phyloP scores from a whole-genome alignment of 2,888 invertebrate genomes.

The Corbicula japonica region DNA sequence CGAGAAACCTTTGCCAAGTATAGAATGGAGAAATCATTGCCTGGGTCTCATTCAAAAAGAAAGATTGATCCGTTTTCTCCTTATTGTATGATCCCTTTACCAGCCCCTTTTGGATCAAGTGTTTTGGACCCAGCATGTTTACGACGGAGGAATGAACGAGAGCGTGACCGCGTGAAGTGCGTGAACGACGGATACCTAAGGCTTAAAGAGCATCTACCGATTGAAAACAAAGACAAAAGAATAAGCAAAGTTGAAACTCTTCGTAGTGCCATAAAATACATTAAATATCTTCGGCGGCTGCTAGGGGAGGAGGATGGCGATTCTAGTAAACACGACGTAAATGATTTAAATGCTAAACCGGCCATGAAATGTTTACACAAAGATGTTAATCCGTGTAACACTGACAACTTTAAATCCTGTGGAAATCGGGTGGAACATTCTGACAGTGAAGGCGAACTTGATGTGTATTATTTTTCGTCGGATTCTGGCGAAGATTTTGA shows the following conservation, averaged over 20 bases:
- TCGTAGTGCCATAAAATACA: slow-evolving; percentile 84
- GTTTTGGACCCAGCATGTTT: slow-evolving; percentile 82
- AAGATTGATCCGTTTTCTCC: slow-evolving; percentile 82
- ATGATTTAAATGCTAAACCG: background rate
- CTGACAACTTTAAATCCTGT: no score
- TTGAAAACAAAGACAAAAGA: slow-evolving; percentile 84
- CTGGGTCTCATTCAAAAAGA: slow-evolving; percentile 35
- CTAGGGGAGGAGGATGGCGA: slow-evolving; percentile 25
- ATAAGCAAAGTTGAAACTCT: slow-evolving; percentile 86
- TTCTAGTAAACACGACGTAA: background rate
- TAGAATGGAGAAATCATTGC: no score
- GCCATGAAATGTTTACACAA: background rate
- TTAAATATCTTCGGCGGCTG: slow-evolving; percentile 78
- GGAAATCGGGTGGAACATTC: no score
- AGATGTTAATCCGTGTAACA: background rate
- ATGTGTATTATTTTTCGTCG: no score
- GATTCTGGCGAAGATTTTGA: no score
- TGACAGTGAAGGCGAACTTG: no score
- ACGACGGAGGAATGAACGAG: slow-evolving; percentile 85
- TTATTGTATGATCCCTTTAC: slow-evolving; percentile 83
- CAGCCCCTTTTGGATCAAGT: slow-evolving; percentile 74
- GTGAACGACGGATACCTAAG: slow-evolving; percentile 85
- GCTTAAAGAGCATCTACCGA: slow-evolving; percentile 82
- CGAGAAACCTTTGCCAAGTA: no score
- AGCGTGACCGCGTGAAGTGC: slow-evolving; percentile 85